phyloP scores from a whole-genome alignment of 2,113 vertebrate species.

The Macrotis lagotis region DNA sequence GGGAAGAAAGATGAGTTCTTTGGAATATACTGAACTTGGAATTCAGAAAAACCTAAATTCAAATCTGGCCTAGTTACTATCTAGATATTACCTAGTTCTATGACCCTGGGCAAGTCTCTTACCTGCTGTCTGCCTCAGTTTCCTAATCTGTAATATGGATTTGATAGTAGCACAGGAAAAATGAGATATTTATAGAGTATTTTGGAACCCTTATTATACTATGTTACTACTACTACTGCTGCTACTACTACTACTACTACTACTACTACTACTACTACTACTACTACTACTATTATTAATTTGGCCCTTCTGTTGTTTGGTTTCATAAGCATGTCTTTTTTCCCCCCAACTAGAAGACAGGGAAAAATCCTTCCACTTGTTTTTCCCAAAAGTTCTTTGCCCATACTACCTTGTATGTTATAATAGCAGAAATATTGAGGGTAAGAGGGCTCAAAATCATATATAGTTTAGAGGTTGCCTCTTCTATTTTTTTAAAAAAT shows the following conservation, averaged over 20 bases:
- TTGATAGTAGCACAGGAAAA: neutral
- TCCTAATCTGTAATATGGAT: neutral
- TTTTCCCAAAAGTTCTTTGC: neutral
- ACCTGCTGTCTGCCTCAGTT: neutral
- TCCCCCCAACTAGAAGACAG: neutral
- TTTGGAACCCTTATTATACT: neutral
- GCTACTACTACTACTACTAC: neutral
- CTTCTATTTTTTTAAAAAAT: neutral
- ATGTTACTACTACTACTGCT: neutral
- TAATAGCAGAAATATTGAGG: neutral
- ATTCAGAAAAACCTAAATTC: neutral
- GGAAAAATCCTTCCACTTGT: neutral
- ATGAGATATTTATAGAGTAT: neutral
- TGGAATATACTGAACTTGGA: neutral
- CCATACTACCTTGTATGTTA: neutral
- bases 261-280: neutral
- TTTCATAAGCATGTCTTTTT: neutral
- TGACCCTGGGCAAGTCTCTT: neutral
- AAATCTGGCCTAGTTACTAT: neutral
- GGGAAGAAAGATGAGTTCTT: neutral
- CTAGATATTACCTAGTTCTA: neutral
- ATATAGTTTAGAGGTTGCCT: neutral
- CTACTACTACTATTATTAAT: neutral
- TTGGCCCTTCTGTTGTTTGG: neutral
- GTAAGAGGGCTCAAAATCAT: neutral